Conservation (phyloP, 2,113 vertebrate genomes). For the Isichthys henryi region DNA sequence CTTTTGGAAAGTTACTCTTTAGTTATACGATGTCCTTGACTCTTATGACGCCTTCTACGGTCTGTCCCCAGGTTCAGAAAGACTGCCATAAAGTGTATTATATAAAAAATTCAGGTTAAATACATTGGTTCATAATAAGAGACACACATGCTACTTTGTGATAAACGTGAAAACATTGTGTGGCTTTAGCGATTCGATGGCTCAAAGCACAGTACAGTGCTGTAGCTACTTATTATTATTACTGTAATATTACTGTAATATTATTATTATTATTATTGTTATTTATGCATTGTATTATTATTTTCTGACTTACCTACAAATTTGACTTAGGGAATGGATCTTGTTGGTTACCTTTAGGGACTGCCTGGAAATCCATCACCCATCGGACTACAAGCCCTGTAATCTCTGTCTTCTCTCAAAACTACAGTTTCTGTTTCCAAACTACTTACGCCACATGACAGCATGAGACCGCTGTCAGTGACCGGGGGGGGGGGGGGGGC, state of each 20-base stretch:
- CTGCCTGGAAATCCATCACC: background rate
- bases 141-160: background rate
- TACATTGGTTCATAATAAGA: background rate
- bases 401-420: background rate
- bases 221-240: background rate
- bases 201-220: background rate
- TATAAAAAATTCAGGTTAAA: background rate
- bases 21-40: background rate
- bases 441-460: background rate
- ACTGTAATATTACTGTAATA: background rate
- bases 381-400: background rate
- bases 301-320: background rate
- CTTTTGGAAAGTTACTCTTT: background rate
- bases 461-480: background rate
- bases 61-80: background rate
- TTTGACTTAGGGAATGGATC: background rate
- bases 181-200: background rate
- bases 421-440: background rate
- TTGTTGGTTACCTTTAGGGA: background rate
- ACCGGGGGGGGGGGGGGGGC: background rate
- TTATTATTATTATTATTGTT: background rate
- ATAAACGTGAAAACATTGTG: background rate
- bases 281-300: background rate
- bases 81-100: background rate
- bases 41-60: background rate